Percentiles rank a stretch among this genome's conserved stretches.
Conservation (phyloP, 1,140 invertebrate genomes). For the Panonychus citri region DNA sequence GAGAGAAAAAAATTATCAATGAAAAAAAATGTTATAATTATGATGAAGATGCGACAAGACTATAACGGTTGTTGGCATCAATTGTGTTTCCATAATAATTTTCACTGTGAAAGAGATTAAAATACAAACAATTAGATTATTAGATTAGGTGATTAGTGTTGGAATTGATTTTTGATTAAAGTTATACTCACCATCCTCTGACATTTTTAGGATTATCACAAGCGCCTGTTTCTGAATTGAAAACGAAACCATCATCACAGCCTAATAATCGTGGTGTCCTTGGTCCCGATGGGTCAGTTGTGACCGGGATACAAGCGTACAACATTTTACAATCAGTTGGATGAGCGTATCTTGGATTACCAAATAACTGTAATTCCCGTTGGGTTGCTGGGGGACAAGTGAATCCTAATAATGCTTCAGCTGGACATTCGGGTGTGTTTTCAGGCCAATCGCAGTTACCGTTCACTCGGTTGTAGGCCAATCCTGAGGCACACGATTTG, state of each 20-base stretch:
- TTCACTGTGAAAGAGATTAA: not conserved
- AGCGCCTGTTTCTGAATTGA: slow-evolving; percentile 51
- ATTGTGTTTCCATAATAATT: not conserved
- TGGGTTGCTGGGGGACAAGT: slow-evolving; percentile 42
- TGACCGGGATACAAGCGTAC: slow-evolving; percentile 42
- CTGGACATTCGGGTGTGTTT: slow-evolving; percentile 80
- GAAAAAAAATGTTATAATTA: too few relatives aligned
- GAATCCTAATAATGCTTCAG: slow-evolving; percentile 38
- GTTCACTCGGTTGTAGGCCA: slow-evolving; percentile 63
- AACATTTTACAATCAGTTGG: slow-evolving; percentile 59
- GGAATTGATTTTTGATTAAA: not conserved
- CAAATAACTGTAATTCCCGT: slow-evolving; percentile 19
- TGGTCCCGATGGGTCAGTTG: slow-evolving; percentile 6
- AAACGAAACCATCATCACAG: slow-evolving; percentile 60
- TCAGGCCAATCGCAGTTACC: slow-evolving; percentile 76
- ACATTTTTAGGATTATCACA: slow-evolving; percentile 56
- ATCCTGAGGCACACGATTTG: slow-evolving; percentile 49
- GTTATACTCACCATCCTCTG: slow-evolving; percentile 30
- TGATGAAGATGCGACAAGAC: too few relatives aligned
- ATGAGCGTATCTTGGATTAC: slow-evolving; percentile 51
- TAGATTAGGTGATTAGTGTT: not conserved
- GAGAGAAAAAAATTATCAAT: too few relatives aligned
- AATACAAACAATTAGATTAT: not conserved
- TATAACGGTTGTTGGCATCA: not conserved
- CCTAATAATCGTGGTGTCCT: slow-evolving; percentile 47